A percentile compares a stretch with the other conserved stretches of the same genome.
phyloP scores from a whole-genome alignment of 1,140 invertebrate genomes.

The Pygmarrhopalites habei region DNA sequence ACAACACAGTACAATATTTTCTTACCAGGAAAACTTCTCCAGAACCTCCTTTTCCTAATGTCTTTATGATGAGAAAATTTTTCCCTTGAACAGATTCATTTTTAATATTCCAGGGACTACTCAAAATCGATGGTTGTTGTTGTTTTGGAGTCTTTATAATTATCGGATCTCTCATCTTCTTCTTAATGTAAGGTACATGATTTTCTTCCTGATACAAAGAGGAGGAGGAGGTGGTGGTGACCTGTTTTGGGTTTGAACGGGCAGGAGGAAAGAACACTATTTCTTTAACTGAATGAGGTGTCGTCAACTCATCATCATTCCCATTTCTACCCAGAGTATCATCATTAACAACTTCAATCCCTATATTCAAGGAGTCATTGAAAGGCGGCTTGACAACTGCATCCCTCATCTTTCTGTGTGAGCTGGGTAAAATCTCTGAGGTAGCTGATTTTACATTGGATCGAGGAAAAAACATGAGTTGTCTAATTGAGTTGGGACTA shows the following conservation, averaged over 20 bases:
- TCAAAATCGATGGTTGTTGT: not conserved
- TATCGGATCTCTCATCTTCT: not conserved
- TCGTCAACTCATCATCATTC: not conserved
- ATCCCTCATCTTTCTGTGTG: not conserved
- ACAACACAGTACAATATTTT: constrained; percentile 3
- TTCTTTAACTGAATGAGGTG: not conserved
- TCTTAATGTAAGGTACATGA: not conserved
- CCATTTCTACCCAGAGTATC: not conserved
- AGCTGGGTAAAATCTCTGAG: not conserved
- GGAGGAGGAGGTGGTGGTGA: not conserved
- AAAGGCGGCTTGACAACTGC: not conserved
- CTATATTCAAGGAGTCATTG: not conserved
- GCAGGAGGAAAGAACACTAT: not conserved
- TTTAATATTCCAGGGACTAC: constrained; percentile 23
- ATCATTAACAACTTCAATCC: not conserved
- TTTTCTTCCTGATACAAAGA: not conserved
- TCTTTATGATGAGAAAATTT: constrained; percentile 44
- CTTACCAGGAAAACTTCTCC: constrained; percentile 52
- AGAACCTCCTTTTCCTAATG: constrained; percentile 55
- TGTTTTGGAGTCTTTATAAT: not conserved
- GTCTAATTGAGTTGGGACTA: not conserved
- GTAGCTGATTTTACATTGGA: too few species aligned
- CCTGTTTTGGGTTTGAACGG: not conserved
- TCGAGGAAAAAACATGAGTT: not conserved
- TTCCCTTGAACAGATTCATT: constrained; percentile 44